These are phyloP conservation scores for Glyphotaelius pellucidus DNA, from an alignment of 2,888 invertebrate genomes.

Conservation along the genomic window DNA sequence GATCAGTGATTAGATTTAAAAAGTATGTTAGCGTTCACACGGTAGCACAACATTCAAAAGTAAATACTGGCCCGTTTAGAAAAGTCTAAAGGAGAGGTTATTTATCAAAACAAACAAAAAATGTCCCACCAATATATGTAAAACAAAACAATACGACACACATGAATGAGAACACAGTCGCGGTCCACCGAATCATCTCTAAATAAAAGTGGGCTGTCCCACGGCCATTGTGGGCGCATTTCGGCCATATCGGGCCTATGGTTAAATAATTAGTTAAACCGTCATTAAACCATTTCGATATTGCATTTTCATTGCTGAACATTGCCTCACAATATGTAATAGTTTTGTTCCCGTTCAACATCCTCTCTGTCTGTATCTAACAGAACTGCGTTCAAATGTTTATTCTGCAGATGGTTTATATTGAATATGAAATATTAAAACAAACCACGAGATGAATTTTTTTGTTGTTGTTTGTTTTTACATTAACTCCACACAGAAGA, in stretches of 20 bases:
- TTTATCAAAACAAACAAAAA: neutral
- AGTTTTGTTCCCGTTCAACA: constrained; percentile 16
- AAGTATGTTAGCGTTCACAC: neutral
- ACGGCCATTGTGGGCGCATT: constrained; percentile 11
- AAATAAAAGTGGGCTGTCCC: constrained; percentile 9
- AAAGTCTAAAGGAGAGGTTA: neutral
- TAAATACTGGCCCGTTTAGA: neutral
- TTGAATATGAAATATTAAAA: neutral
- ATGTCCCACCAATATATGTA: neutral
- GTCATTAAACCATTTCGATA: constrained; percentile 39
- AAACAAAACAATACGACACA: neutral
- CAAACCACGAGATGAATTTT: neutral
- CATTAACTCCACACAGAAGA: no score
- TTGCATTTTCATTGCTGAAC: constrained; percentile 29
- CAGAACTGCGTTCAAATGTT: neutral
- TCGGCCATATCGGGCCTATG: neutral
- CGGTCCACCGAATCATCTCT: neutral
- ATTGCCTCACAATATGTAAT: constrained; percentile 2
- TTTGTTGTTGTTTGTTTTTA: no score
- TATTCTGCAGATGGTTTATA: neutral
- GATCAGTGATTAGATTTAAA: neutral
- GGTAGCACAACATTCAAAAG: neutral
- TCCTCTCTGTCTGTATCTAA: neutral
- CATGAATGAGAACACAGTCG: neutral
- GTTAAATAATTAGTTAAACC: constrained; percentile 12